A percentile compares a stretch with the other conserved stretches of the same genome.
Conservation (phyloP, 2,888 invertebrate genomes). For the Pinctada fucata region DNA sequence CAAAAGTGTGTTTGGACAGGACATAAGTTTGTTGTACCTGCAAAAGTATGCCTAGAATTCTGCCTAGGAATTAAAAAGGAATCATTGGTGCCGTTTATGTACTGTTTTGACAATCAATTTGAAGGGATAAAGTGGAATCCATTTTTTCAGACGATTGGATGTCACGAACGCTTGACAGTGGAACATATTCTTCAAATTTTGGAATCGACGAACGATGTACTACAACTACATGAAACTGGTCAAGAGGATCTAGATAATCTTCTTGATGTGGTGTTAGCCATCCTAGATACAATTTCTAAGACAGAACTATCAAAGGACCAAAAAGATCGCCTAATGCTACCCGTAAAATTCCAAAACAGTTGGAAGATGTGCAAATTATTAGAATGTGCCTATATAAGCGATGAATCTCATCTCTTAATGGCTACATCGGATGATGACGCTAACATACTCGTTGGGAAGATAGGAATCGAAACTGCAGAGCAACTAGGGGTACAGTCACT, state of each 20-base stretch:
- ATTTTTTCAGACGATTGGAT: conserved; percentile 39
- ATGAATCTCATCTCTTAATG: neutral
- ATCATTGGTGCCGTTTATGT: neutral
- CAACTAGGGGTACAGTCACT: conserved; percentile 55
- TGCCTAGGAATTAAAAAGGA: neutral
- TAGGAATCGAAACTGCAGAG: conserved; percentile 50
- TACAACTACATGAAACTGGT: neutral
- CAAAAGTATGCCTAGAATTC: neutral
- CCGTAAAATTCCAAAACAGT: conserved; percentile 7
- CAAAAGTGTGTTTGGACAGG: neutral
- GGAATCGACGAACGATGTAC: conserved; percentile 20
- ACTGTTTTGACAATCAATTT: neutral
- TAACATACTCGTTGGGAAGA: conserved; percentile 49
- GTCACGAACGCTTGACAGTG: conserved; percentile 30
- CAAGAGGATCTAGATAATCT: conserved; percentile 34
- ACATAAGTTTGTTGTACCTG: neutral
- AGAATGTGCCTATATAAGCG: conserved; percentile 25
- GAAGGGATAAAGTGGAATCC: neutral
- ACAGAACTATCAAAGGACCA: conserved; percentile 3
- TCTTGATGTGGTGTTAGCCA: conserved; percentile 30
- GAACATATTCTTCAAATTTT: conserved; percentile 28
- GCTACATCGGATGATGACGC: conserved; percentile 32
- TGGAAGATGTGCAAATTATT: neutral
- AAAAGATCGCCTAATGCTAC: conserved; percentile 2
- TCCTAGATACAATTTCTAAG: neutral